Evolutionary conservation across 2,113 vertebrate species (phyloP).

Genomic region (Neodontobutis hainanensis): DNA sequence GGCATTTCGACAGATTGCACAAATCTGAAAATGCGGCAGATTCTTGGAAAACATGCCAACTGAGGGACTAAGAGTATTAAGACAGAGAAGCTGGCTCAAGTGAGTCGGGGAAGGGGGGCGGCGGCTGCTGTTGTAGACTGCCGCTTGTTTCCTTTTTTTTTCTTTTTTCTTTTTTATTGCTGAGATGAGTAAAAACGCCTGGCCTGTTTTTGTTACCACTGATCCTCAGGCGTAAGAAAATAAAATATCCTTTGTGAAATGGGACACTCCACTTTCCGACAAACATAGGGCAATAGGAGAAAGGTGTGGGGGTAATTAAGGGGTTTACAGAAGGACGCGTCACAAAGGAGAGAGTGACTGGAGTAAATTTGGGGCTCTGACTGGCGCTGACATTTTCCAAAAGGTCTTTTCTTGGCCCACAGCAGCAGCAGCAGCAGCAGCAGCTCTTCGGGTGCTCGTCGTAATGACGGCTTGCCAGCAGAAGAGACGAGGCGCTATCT

Average conservation of each 20-base stretch:
- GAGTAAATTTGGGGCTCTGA: constrained; percentile 57
- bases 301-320: constrained; percentile 40
- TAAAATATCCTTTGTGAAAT: constrained; percentile 39
- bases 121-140: constrained; percentile 31
- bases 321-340: constrained; percentile 34
- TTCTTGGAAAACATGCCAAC: constrained; percentile 69
- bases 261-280: constrained; percentile 33
- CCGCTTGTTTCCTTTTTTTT: constrained; percentile 4
- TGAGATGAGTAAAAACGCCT: constrained; percentile 18
- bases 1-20: constrained; percentile 65
- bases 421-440: constrained; percentile 7
- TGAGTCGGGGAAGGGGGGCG: constrained; percentile 28
- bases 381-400: constrained; percentile 66
- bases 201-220: constrained; percentile 4
- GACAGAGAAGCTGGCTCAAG: constrained; percentile 57
- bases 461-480: constrained; percentile 62
- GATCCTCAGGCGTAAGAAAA: constrained; percentile 25
- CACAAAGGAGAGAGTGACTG: constrained; percentile 36
- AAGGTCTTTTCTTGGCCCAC: constrained; percentile 44
- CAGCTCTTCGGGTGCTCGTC: constrained; percentile 41
- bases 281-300: constrained; percentile 23
- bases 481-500: constrained; percentile 54
- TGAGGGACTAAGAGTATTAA: constrained; percentile 66
- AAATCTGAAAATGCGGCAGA: constrained; percentile 62
- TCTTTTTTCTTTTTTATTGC: constrained; percentile 32